Conservation (phyloP, 2,797 vertebrate species). For the Argya squamiceps region DNA sequence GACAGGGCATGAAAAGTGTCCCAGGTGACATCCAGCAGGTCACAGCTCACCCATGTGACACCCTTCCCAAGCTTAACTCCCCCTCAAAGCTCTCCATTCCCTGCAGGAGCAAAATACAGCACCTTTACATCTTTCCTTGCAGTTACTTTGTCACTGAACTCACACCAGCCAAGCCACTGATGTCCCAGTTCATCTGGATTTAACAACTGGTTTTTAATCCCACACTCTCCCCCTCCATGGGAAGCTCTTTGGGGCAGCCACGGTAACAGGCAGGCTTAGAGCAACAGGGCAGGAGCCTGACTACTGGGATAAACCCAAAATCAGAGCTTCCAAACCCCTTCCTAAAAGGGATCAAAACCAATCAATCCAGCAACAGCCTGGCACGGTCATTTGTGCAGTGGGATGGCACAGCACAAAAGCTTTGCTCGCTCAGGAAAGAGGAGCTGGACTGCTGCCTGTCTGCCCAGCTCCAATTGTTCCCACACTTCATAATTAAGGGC, state of each 20-base stretch:
- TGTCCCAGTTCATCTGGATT: background rate
- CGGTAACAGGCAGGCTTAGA: background rate
- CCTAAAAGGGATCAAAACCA: background rate
- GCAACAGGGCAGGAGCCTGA: background rate
- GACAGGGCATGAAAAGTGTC: background rate
- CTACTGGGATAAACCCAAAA: background rate
- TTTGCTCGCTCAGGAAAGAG: background rate
- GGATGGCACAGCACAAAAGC: conserved; percentile 23
- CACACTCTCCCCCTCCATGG: rapidly evolving
- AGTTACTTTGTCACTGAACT: background rate
- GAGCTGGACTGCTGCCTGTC: conserved; percentile 12
- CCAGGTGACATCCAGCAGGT: background rate
- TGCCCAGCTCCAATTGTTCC: background rate
- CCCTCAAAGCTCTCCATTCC: background rate
- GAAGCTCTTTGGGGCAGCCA: background rate
- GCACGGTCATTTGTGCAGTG: background rate
- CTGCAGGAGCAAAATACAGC: background rate
- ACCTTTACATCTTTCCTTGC: background rate
- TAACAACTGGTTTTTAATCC: background rate
- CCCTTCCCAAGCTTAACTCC: background rate
- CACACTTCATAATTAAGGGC: conserved; percentile 25
- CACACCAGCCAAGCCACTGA: background rate
- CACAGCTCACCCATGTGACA: background rate
- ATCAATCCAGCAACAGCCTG: background rate
- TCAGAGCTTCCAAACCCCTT: background rate